Evolutionary conservation across 1,140 invertebrate genomes (phyloP).

Genomic region (Heliconius himera): DNA sequence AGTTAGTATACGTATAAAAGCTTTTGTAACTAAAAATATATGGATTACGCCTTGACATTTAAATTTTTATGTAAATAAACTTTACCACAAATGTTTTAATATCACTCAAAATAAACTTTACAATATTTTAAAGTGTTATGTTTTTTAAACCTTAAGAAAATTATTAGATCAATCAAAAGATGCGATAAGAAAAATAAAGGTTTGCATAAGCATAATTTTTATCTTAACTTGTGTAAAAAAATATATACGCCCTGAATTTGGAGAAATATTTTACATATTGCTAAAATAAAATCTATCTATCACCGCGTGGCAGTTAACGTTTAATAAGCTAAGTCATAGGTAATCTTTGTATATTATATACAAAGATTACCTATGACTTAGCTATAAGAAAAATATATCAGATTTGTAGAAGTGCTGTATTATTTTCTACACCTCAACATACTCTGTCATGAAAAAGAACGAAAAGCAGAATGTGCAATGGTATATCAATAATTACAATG

Average conservation of each 20-base stretch:
- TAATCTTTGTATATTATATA: not conserved
- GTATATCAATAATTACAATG: too few relatives aligned
- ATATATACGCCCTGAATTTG: not conserved
- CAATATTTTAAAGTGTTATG: not conserved
- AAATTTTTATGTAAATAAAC: not conserved
- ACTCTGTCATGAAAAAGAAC: too few relatives aligned
- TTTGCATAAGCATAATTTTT: not conserved
- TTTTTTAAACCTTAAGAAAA: not conserved
- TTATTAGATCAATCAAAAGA: not conserved
- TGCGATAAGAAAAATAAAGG: too few relatives aligned
- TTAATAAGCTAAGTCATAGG: too few relatives aligned
- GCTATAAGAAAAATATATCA: too few relatives aligned
- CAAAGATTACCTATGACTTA: too few relatives aligned
- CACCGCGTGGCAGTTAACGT: too few relatives aligned
- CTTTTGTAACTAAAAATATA: not conserved
- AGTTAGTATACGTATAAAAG: not conserved
- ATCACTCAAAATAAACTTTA: not conserved
- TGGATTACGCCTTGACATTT: not conserved
- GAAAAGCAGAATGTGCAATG: too few relatives aligned
- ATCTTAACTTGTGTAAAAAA: not conserved
- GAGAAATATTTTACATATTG: not conserved
- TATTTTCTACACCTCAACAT: too few relatives aligned
- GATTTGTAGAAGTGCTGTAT: too few relatives aligned
- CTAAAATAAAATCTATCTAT: not conserved
- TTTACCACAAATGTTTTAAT: not conserved